Evolutionary conservation across 1,140 invertebrate species (phyloP).

Genomic region (honey bee (Apis mellifera)): DNA sequence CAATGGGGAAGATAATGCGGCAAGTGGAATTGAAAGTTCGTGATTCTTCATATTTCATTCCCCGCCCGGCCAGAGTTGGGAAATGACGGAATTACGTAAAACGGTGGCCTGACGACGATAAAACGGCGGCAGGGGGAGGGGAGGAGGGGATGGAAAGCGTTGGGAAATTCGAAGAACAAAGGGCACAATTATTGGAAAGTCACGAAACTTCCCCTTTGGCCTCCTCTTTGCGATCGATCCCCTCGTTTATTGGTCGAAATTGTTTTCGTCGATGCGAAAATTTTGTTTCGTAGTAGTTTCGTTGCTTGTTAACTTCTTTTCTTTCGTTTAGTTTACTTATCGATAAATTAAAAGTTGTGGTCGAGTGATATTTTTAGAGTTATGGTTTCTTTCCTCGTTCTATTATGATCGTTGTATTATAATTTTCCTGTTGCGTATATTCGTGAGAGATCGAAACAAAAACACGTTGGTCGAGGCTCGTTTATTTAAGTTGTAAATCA

Average conservation of each 20-base stretch:
- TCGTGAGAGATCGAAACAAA: too few relatives aligned
- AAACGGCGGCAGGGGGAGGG: background rate
- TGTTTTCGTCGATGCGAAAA: background rate
- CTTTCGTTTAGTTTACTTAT: background rate
- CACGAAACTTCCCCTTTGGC: background rate
- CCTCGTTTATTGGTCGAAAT: background rate
- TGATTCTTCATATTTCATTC: constrained; percentile 47
- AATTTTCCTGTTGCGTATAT: too few relatives aligned
- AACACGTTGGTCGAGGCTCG: too few relatives aligned
- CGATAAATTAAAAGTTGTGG: too few relatives aligned
- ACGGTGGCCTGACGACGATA: background rate
- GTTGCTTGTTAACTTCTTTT: background rate
- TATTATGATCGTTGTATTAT: too few relatives aligned
- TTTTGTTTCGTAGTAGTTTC: background rate
- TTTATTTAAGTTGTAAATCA: too few relatives aligned
- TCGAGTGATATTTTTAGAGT: too few relatives aligned
- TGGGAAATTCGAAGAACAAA: constrained; percentile 19
- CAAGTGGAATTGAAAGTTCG: constrained; percentile 29
- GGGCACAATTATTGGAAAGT: constrained; percentile 16
- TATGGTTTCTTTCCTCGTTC: too few relatives aligned
- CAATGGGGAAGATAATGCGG: constrained; percentile 10
- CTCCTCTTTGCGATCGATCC: background rate
- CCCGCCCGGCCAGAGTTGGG: background rate
- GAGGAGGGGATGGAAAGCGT: background rate
- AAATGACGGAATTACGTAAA: constrained; percentile 27